Percentiles rank a stretch among this genome's conserved stretches.
Evolutionary conservation across 2,113 vertebrate genomes (phyloP).

Genomic region (Nesoenas mayeri): DNA sequence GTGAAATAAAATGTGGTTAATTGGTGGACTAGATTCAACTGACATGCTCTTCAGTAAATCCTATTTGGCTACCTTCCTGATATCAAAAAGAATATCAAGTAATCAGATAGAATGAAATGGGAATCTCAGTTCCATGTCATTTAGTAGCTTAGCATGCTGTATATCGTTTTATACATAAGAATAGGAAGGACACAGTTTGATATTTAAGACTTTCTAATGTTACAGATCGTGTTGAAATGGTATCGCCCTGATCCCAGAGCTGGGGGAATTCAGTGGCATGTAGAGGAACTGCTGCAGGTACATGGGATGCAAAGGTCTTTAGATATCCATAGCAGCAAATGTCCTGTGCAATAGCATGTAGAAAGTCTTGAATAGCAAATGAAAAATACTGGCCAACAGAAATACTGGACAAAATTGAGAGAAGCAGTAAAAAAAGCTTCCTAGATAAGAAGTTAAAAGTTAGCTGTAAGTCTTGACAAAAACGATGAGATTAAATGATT

Average conservation of each 20-base stretch:
- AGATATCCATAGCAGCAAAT: not conserved
- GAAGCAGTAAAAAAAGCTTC: not conserved
- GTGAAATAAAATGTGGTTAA: not conserved
- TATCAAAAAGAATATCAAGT: not conserved
- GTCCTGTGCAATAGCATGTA: not conserved
- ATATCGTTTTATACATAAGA: not conserved
- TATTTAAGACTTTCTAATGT: not conserved
- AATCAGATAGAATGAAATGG: not conserved
- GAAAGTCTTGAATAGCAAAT: not conserved
- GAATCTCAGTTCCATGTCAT: not conserved
- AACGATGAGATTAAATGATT: not conserved
- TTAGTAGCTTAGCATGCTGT: not conserved
- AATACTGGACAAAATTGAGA: not conserved
- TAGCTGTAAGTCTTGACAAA: not conserved
- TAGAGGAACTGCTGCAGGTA: not conserved
- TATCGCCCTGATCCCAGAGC: not conserved
- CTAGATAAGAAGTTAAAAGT: not conserved
- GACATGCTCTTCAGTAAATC: not conserved
- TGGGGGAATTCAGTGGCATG: not conserved
- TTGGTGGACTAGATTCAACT: not conserved
- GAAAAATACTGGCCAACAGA: not conserved
- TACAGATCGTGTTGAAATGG: not conserved
- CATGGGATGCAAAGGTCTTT: not conserved
- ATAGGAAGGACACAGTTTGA: not conserved
- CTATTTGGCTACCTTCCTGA: not conserved